phyloP scores from a whole-genome alignment of 2,797 vertebrate genomes.

The Salarias fasciatus region DNA sequence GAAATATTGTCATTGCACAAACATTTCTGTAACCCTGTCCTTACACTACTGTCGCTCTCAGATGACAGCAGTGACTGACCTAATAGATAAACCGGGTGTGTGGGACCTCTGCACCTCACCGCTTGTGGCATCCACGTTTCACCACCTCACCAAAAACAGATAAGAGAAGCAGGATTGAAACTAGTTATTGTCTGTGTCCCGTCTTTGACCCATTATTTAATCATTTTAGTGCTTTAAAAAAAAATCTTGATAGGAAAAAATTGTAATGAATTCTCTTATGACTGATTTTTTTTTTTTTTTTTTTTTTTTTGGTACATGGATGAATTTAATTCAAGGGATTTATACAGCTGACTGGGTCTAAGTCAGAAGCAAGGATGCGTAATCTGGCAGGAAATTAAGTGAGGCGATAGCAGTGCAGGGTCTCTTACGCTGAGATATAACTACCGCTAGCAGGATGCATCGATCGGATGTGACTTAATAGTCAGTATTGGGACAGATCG shows the following conservation, averaged over 20 bases:
- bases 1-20: conserved; percentile 48
- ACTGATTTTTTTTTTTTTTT: no score
- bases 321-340: conserved; percentile 37
- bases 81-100: conserved; percentile 24
- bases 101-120: conserved; percentile 15
- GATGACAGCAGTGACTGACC: conserved; percentile 44
- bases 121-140: conserved; percentile 23
- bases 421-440: conserved; percentile 19
- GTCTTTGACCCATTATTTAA: neutral
- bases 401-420: conserved; percentile 13
- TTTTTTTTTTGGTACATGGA: conserved; percentile 3
- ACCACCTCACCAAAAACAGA: neutral
- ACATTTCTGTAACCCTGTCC: conserved; percentile 40
- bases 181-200: neutral
- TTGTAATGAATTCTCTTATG: neutral
- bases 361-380: conserved; percentile 26
- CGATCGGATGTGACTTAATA: conserved; percentile 12
- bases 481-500: conserved; percentile 5
- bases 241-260: neutral
- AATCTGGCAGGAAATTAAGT: conserved; percentile 33
- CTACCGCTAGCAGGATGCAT: conserved; percentile 4
- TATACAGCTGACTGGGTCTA: conserved; percentile 21
- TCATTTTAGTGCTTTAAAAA: neutral
- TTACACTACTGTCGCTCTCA: conserved; percentile 29
- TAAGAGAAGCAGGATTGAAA: neutral